Conservation (phyloP, 1,140 invertebrate species). For the Solenopsis fugax region DNA sequence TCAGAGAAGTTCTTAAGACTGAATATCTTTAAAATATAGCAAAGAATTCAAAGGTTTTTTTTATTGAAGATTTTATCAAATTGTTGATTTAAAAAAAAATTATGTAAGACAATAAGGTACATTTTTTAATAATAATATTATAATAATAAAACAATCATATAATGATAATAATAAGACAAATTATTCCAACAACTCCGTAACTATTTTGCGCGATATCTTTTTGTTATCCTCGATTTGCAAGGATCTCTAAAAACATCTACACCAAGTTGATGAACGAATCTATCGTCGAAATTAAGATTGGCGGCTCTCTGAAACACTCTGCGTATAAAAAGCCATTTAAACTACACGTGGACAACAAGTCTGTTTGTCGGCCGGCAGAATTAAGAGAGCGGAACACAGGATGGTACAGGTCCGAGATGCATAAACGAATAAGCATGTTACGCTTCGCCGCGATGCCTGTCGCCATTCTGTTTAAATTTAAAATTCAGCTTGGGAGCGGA, state of each 20-base stretch:
- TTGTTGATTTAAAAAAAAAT: neutral
- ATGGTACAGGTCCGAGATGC: neutral
- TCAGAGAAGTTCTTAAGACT: neutral
- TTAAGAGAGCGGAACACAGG: neutral
- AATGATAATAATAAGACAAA: constrained; percentile 2
- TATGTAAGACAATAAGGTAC: neutral
- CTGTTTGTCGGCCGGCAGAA: neutral
- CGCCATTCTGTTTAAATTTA: constrained; percentile 72
- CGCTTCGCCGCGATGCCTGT: constrained; percentile 23
- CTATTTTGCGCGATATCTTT: neutral
- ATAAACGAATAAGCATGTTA: constrained; percentile 39
- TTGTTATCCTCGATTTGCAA: neutral
- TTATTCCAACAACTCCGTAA: neutral
- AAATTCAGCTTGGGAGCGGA: constrained; percentile 68
- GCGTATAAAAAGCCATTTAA: neutral
- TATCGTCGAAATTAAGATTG: neutral
- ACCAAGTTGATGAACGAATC: neutral
- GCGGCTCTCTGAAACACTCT: neutral
- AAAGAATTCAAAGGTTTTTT: neutral
- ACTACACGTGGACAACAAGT: neutral
- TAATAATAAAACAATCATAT: neutral
- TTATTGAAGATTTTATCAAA: neutral
- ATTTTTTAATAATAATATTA: neutral
- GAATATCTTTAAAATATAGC: neutral
- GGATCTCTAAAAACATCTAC: neutral